Evolutionary conservation across 2,888 invertebrate species (phyloP).

Genomic region (Piscicola geometra): DNA sequence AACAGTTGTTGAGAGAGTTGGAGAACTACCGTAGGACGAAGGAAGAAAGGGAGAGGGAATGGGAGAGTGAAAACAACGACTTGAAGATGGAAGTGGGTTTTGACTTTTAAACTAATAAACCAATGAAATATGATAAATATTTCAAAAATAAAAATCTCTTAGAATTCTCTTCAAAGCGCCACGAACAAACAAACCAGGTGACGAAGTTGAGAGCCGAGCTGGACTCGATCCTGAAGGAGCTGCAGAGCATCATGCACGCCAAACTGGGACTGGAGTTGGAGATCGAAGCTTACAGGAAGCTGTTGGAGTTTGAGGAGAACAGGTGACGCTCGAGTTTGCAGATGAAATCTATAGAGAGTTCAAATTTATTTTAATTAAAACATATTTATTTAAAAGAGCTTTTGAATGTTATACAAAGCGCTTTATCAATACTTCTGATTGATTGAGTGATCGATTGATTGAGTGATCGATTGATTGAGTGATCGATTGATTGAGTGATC

Average conservation of each 20-base stretch:
- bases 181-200: no score
- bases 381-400: not conserved
- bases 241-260: conserved; percentile 36
- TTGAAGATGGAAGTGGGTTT: conserved; percentile 30
- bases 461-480: no score
- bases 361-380: no score
- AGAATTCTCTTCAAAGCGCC: no score
- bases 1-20: conserved; percentile 29
- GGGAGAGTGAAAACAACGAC: conserved; percentile 34
- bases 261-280: conserved; percentile 37
- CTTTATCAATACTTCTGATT: no score
- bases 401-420: not conserved
- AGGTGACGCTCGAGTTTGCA: no score
- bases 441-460: no score
- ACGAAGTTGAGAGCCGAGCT: conserved; percentile 34
- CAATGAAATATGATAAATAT: no score
- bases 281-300: conserved; percentile 36
- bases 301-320: conserved; percentile 34
- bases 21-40: conserved; percentile 16
- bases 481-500: no score
- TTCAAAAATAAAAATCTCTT: no score
- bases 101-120: not conserved
- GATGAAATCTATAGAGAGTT: no score
- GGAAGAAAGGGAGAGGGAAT: conserved; percentile 34
- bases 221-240: conserved; percentile 34